Conservation (phyloP, 2,888 invertebrate species). For the Anagyrus pseudococci region DNA sequence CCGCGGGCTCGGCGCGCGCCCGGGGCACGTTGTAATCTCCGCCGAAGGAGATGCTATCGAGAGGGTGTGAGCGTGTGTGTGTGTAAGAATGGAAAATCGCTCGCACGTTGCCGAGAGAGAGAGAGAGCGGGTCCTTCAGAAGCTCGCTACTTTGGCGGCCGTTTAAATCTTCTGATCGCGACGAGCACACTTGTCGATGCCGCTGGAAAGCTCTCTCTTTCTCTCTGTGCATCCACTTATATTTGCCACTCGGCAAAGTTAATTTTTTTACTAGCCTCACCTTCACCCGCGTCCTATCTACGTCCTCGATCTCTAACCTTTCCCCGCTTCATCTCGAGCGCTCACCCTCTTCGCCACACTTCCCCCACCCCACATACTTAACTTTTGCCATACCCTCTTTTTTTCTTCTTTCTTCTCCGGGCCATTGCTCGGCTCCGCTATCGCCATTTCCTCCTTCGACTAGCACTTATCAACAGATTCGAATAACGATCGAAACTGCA, state of each 20-base stretch:
- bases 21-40: slow-evolving; percentile 7
- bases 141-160: too few species aligned
- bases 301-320: slow-evolving; percentile 30
- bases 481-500: slow-evolving; percentile 24
- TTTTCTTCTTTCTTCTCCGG: slow-evolving; percentile 2
- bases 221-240: slow-evolving; percentile 29
- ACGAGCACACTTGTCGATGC: too few species aligned
- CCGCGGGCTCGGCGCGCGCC: too few species aligned
- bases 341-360: neutral
- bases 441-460: slow-evolving; percentile 22
- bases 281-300: slow-evolving; percentile 37
- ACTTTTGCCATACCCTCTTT: neutral
- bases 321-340: neutral
- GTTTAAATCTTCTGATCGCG: too few species aligned
- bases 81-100: slow-evolving; percentile 33
- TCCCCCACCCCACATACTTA: too few species aligned
- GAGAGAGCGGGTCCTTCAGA: too few species aligned
- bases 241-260: slow-evolving; percentile 28
- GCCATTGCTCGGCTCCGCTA: neutral
- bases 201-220: too few species aligned
- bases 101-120: too few species aligned
- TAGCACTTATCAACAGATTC: slow-evolving; percentile 24
- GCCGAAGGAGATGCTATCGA: slow-evolving; percentile 26
- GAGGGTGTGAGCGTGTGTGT: neutral
- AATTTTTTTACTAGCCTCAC: slow-evolving; percentile 36